Evolutionary conservation across 1,140 invertebrate genomes (phyloP), one percentile per base, ranked within the genome.

Genomic region (Helicorthomorpha holstii): DNA sequence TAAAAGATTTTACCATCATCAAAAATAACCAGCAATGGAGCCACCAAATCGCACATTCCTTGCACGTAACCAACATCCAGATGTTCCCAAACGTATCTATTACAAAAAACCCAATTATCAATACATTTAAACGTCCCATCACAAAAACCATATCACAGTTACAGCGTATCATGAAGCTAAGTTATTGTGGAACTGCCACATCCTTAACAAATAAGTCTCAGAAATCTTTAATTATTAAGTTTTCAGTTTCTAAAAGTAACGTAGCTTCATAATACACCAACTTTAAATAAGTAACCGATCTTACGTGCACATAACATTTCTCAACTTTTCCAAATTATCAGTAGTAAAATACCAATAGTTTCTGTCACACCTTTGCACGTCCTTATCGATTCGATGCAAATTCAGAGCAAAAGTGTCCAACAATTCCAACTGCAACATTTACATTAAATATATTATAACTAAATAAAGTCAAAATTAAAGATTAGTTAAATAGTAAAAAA

Each of bases 281-380:
- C n/a, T n/a, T n/a, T n/a, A n/a, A n/a, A n/a, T n/a, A n/a, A n/a
- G n/a, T n/a, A n/a, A n/a, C n/a, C n/a, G n/a, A n/a, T 34, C 79
- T 74, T 71, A 92, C 77, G 90, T 95, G 79, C 88, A 92, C 82
- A 96, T 95, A 43, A 96, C 81, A 69, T 94, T 92, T 42, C 89
- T 73, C n/a, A 96, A 68, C 67, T 92, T 93, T 55, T 94, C 87
- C 55, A 96, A 71, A 71, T 96, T 95, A 53, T 83, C 78, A 38
- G 79, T 75, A 1, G 69, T 73, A 67, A 95, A 95, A 68, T 93
- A 95, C 68, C 79, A 82, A 64, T 91, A 90, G 64, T 92, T 93
- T 49, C 91, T 70, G 69, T 96, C 91, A 69, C 91, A 96, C 53
- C 91, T 69, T 65, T 92, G 85, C 2, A 95, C 91, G 68, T 96